Base-by-base conservation (phyloP, 2,888 invertebrate species). In the Cataglyphis altisquamis region DNA sequence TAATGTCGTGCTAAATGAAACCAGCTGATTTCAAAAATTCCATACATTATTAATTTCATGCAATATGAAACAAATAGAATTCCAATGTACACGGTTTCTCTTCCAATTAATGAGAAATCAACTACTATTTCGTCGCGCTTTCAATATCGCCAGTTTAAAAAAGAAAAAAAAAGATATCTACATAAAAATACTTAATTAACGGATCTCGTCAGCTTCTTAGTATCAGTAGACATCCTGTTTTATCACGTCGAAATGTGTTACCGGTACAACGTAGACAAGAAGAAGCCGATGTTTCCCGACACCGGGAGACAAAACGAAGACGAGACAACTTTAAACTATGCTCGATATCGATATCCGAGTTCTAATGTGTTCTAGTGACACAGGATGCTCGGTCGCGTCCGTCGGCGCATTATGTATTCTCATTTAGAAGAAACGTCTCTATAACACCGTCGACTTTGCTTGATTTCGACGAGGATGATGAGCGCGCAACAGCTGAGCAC, bases 401-500 rank as follows among this genome's bases (percentile, higher is more conserved):
- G 39, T 25, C 41, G 74, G 29, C 39, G 45, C 45, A 45, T 48
- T 48, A 48, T n/a, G n/a, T 48, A 18, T 48, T 48, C 8, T 48
- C 48, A 48, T 48, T 48, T n/a, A 55, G 67, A 67, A n/a, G 48
- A 48, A 74, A 39, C 25, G 60, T 60, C 83, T 81, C 81, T 77
- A 57, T 67, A 73, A 62, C 66, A 70, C 64, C 72, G 83, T 29
- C 80, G 84, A 62, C 63, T 45, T 8, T n/a, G 62, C n/a, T 48
- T 21, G 60, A 29, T 68, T 67, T 55, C 52, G 55, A 60, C 73
- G 8, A 72, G 83, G 82, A 73, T 89, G 89, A 90, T 91, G 90
- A 91, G 92, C 88, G 89, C 86, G 91, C 89, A 93, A 93, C 94
- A 94, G 94, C 94, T 94, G 94, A 94, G 87, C 93, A 93, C 93